Evolutionary conservation across 2,797 vertebrate species (phyloP), one percentile per base, ranked within the genome.

Genomic region (Phyllotis vaccarum): DNA sequence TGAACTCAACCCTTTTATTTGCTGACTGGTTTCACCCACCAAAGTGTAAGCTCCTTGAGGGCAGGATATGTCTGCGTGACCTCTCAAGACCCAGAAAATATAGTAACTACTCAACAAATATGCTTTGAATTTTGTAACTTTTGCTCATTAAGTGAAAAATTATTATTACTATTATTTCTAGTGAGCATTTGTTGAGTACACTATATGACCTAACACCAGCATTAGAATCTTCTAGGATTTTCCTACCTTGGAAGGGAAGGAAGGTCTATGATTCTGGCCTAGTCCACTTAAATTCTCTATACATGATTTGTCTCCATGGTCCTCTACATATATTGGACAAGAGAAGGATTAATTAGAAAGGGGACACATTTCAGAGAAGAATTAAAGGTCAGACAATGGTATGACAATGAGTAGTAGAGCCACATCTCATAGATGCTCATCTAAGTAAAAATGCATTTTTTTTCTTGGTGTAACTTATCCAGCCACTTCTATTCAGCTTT

Each of bases 31-130:
- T 68, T 68, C 60, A 76, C 83, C n/a, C 60, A 81, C 80, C 95
- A 93, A 75, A 96, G 31, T 93, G 80, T 95, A 96, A 78, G 87
- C 83, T 96, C 89, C 16, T 86, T 90, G 56, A 94, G 85, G 72
- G 74, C 31, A 96, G 12, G 78, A 7, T 93, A 83, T 94, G 6
- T 95, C 87, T 62, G 22, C 81, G 54, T 62, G 92, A 74, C 3
- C 60, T 95, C n/a, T 74, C n/a, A 66, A 86, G 79, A 49, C 66
- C 76, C 91, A 52, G 70, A 95, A 93, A 94, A 68, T 70, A 72
- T 68, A 74, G 46, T 86, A 89, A 94, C 43, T 90, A 49, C 56
- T 94, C n/a, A 95, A 58, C 31, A 94, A 91, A 88, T 40, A 49
- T 24, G 43, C 72, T 87, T 93, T 93, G 16, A 92, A 46, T 96